These are phyloP conservation scores for Araneus ventricosus DNA, from an alignment of 1,140 invertebrate genomes.

Conservation along the genomic window DNA sequence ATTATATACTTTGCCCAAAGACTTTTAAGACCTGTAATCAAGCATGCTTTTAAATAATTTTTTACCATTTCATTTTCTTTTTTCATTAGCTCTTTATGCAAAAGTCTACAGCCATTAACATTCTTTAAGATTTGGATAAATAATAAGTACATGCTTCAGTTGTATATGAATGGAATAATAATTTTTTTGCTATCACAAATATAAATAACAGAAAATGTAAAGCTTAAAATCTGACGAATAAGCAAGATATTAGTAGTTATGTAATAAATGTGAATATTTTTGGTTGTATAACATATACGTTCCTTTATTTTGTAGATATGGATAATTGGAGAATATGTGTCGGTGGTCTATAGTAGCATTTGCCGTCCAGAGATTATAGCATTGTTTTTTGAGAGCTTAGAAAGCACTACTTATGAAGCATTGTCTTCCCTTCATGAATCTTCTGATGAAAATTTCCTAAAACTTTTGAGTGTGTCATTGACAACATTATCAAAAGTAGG, in stretches of 20 bases:
- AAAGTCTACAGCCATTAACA: too few species aligned
- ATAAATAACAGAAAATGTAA: too few species aligned
- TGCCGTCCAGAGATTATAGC: slow-evolving; percentile 68
- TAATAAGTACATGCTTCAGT: too few species aligned
- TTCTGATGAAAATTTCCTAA: slow-evolving; percentile 57
- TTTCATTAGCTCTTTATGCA: too few species aligned
- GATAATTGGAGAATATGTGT: slow-evolving; percentile 69
- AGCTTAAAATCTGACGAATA: too few species aligned
- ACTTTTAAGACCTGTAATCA: neutral
- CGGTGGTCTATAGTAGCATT: slow-evolving; percentile 50
- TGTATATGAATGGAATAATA: neutral
- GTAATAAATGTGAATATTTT: too few species aligned
- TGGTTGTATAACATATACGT: neutral
- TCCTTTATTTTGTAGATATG: slow-evolving; percentile 65
- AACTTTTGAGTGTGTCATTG: slow-evolving; percentile 56
- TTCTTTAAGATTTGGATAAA: too few species aligned
- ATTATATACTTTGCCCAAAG: too few species aligned
- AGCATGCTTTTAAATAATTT: neutral
- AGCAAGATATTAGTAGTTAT: too few species aligned
- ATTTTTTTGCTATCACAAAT: neutral
- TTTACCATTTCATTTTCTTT: neutral
- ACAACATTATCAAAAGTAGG: slow-evolving; percentile 65
- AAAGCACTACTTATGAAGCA: slow-evolving; percentile 67
- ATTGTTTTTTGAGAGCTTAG: slow-evolving; percentile 69
- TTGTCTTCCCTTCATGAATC: slow-evolving; percentile 44